Evolutionary conservation across 2,888 invertebrate species (phyloP).

Genomic region (Brachyptera risi): DNA sequence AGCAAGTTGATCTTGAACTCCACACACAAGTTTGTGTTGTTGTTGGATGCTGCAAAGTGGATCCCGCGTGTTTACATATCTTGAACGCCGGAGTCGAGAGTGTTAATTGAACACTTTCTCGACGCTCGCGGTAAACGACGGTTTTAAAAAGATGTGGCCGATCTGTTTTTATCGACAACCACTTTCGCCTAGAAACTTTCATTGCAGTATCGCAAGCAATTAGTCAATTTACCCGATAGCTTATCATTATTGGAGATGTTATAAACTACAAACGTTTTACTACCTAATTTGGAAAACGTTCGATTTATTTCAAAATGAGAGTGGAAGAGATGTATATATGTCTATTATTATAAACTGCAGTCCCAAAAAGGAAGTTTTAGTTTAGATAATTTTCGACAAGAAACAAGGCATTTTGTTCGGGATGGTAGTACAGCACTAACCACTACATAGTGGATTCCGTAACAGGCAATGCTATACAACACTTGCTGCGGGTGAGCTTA

Average conservation of each 20-base stretch:
- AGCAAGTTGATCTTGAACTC: constrained; percentile 6
- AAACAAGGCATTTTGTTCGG: too few relatives aligned
- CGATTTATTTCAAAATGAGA: too few relatives aligned
- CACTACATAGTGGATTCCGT: too few relatives aligned
- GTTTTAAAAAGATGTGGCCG: background rate
- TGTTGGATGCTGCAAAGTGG: background rate
- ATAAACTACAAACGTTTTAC: background rate
- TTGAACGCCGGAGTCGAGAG: too few relatives aligned
- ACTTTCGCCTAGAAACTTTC: constrained; percentile 7
- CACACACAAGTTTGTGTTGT: background rate
- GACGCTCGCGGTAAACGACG: constrained; percentile 8
- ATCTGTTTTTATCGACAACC: background rate
- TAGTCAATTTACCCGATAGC: background rate
- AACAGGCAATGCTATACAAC: too few relatives aligned
- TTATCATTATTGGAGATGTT: background rate
- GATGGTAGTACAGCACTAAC: too few relatives aligned
- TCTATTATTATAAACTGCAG: too few relatives aligned
- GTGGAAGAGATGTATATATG: too few relatives aligned
- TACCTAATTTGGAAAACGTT: background rate
- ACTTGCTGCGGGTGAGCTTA: too few relatives aligned
- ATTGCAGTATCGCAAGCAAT: background rate
- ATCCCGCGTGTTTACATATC: too few relatives aligned
- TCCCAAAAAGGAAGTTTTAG: too few relatives aligned
- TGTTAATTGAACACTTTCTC: background rate
- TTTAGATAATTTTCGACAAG: too few relatives aligned